Base-by-base conservation (phyloP, 30 jellyfish, hydroid and myxozoan species). In the Pseudorhiza aurosa region DNA sequence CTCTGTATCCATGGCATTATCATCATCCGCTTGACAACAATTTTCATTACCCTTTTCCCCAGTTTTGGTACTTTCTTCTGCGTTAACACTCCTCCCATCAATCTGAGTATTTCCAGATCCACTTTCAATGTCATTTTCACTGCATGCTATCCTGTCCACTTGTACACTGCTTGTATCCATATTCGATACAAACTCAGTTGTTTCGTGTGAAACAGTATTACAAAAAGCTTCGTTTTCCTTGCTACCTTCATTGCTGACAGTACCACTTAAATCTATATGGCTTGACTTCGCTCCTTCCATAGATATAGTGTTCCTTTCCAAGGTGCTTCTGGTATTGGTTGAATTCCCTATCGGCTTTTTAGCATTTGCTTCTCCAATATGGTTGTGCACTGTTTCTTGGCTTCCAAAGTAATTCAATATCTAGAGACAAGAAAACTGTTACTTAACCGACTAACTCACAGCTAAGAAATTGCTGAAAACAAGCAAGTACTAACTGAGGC, bases 351-450 rank as follows among this genome's bases (percentile, higher is more conserved):
- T n/a, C n/a, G n/a, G n/a, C 6, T 12, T 14, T 25, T 40, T 10
- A 28, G 7, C 29, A 4, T 10, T 12, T 68, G 43, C 33, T 49
- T 44, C 44, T 31, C 56, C 79, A 5, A 2, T 37, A 9, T 36
- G 21, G 19, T 8, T 37, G 7, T 31, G 37, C 12, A 32, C 62
- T n/a, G 17, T 8, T 4, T 37, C 37, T 4, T 26, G 18, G 4
- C 62, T 37, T 7, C 79, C 79, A 65, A 65, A 42, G 33, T 65
- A 65, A 19, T 65, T 65, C 36, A 65, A 8, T 14, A 65, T 7
- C 79, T 65, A 21, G 36, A 65, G 26, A 4, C 9, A 39, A 39
- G 12, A 39, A 39, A 7, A 39, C 12, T 39, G 7, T 7, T 39
- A 7, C 7, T 12, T 5, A 39, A 5, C 9, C 50, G 12, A 5